A percentile compares a stretch with the other conserved stretches of the same genome.
Conservation (phyloP, 1,140 invertebrate genomes). For the Apolygus lucorum region DNA sequence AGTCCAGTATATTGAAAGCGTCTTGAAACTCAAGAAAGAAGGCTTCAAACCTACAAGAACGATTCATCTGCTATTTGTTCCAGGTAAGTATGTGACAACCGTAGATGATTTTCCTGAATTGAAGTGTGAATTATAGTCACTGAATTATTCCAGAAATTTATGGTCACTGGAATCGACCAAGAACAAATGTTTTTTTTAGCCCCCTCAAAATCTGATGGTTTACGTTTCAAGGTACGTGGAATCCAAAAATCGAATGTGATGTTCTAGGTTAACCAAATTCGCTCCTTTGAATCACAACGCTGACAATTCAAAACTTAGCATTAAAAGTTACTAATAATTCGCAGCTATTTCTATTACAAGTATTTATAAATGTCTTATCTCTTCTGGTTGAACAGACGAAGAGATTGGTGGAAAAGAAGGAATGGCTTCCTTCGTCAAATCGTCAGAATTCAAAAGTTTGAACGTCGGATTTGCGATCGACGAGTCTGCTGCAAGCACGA, state of each 20-base stretch:
- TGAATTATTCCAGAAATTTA: too few species aligned
- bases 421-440: not conserved
- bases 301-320: too few species aligned
- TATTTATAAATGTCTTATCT: too few species aligned
- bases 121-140: too few species aligned
- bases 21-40: constrained; percentile 52
- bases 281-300: too few species aligned
- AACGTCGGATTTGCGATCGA: constrained; percentile 4
- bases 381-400: too few species aligned
- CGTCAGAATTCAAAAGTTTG: not conserved
- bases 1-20: constrained; percentile 68
- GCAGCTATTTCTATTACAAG: too few species aligned
- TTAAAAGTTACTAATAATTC: too few species aligned
- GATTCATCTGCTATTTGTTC: constrained; percentile 67
- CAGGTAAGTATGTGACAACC: constrained; percentile 74
- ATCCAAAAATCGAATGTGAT: not conserved
- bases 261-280: too few species aligned
- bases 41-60: constrained; percentile 52
- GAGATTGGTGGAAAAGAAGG: constrained; percentile 4
- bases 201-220: not conserved
- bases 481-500: not conserved
- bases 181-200: too few species aligned
- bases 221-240: not conserved
- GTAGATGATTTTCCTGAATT: too few species aligned
- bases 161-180: too few species aligned